These are phyloP conservation scores for Xiphophorus hellerii DNA, from an alignment of 2,113 vertebrate species.

Conservation along the genomic window DNA sequence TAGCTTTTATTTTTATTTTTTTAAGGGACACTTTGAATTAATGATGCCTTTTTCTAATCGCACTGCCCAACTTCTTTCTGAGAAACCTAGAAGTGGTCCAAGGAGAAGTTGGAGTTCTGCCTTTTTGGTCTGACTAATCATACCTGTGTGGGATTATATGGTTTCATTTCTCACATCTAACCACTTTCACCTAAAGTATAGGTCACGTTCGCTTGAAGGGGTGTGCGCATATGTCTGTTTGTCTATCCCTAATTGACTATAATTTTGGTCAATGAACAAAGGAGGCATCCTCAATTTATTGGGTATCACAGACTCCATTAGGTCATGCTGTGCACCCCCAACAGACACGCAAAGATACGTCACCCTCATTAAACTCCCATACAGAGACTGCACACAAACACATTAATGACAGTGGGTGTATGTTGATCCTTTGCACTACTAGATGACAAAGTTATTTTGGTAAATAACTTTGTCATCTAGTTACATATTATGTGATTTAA, in stretches of 20 bases:
- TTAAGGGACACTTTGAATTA: no score
- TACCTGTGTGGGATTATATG: no score
- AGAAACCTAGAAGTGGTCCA: no score
- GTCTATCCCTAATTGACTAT: conserved; percentile 64
- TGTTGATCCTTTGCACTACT: not conserved
- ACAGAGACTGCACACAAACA: conserved; percentile 49
- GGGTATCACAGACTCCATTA: conserved; percentile 72
- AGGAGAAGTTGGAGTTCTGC: no score
- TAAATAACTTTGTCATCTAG: not conserved
- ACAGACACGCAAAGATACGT: conserved; percentile 42
- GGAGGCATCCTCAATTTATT: conserved; percentile 76
- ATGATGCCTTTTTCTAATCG: no score
- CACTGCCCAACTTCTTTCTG: no score
- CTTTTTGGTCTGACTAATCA: no score
- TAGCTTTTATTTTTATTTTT: no score
- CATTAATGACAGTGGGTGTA: conserved; percentile 41
- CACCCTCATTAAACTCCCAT: conserved; percentile 74
- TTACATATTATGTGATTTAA: not conserved
- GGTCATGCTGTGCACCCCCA: conserved; percentile 45
- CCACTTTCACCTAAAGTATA: not conserved
- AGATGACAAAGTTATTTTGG: conserved; percentile 3
- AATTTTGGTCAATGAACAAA: conserved; percentile 83
- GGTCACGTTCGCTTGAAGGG: conserved; percentile 4
- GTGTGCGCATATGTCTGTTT: conserved; percentile 6
- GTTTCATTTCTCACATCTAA: no score